Evolutionary conservation across 2,797 vertebrate species (phyloP).

Genomic region (Coregonus suidteri): DNA sequence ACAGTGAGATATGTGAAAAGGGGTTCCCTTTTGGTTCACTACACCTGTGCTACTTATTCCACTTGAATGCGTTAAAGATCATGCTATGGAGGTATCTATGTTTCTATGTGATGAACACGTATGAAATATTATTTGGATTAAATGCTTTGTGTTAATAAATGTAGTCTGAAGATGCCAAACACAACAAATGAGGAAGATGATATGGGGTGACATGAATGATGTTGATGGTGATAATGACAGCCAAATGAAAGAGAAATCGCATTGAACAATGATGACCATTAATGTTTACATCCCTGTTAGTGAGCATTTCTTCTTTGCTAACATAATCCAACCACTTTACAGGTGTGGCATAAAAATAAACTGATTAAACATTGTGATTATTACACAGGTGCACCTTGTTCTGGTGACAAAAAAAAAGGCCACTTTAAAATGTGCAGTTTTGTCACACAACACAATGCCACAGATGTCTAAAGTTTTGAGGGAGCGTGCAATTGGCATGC

Average conservation of each 20-base stretch:
- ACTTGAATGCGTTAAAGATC: not conserved
- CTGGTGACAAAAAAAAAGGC: too few relatives aligned
- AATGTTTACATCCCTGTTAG: not conserved
- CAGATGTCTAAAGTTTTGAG: too few relatives aligned
- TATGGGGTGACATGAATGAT: constrained; percentile 3
- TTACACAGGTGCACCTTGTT: too few relatives aligned
- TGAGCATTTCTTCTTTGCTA: too few relatives aligned
- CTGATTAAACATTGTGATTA: too few relatives aligned
- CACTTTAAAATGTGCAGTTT: too few relatives aligned
- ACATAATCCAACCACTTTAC: too few relatives aligned
- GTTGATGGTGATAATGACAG: constrained; percentile 33
- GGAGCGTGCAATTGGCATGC: too few relatives aligned
- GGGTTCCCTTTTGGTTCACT: not conserved
- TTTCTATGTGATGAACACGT: not conserved
- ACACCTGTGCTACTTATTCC: not conserved
- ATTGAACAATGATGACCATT: constrained; percentile 37
- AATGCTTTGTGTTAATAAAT: not conserved
- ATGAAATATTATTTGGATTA: constrained; percentile 2
- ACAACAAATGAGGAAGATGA: constrained; percentile 35
- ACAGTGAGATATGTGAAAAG: constrained; percentile 32
- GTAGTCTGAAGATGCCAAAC: constrained; percentile 26
- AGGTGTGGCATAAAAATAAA: too few relatives aligned
- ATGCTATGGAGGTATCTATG: not conserved
- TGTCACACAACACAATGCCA: too few relatives aligned
- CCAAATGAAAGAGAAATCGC: constrained; percentile 58